phyloP scores from a whole-genome alignment of 64 coral and sea anemone species.

The Porites australiensis region DNA sequence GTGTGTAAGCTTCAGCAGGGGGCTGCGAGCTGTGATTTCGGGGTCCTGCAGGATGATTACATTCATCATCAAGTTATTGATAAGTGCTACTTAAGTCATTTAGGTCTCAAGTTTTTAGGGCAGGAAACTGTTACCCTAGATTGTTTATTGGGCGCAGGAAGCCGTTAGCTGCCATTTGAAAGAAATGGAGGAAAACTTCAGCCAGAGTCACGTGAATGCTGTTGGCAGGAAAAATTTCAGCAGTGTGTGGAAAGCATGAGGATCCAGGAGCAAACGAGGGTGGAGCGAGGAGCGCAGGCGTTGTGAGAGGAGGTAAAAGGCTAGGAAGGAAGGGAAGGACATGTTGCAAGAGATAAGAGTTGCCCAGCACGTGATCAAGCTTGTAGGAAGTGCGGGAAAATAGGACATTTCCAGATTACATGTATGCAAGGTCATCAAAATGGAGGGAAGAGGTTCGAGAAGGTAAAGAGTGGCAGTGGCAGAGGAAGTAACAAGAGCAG shows the following conservation, averaged over 20 bases:
- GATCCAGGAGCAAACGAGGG: not conserved
- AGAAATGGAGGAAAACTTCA: not conserved
- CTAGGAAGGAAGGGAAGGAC: not conserved
- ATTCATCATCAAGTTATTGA: not conserved
- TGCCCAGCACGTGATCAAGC: not conserved
- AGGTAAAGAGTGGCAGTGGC: not conserved
- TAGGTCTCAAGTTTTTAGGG: not conserved
- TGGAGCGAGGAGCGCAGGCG: not conserved
- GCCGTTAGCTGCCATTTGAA: not conserved
- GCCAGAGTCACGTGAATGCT: not conserved
- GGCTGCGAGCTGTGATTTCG: not conserved
- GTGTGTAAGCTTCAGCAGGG: not conserved
- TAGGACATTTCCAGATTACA: not conserved
- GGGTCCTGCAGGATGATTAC: not conserved
- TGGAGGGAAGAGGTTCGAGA: not conserved
- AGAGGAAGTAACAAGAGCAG: not conserved
- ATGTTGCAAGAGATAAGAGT: not conserved
- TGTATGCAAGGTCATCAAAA: not conserved
- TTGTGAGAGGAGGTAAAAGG: not conserved
- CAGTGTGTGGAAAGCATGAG: not conserved
- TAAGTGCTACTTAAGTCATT: slow-evolving; percentile 5
- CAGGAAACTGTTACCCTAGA: not conserved
- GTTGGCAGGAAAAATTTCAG: not conserved
- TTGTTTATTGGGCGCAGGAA: slow-evolving; percentile 6
- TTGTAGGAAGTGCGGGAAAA: not conserved